Conservation (phyloP, 2,797 vertebrate genomes). For the Rhinichthys osculus region DNA sequence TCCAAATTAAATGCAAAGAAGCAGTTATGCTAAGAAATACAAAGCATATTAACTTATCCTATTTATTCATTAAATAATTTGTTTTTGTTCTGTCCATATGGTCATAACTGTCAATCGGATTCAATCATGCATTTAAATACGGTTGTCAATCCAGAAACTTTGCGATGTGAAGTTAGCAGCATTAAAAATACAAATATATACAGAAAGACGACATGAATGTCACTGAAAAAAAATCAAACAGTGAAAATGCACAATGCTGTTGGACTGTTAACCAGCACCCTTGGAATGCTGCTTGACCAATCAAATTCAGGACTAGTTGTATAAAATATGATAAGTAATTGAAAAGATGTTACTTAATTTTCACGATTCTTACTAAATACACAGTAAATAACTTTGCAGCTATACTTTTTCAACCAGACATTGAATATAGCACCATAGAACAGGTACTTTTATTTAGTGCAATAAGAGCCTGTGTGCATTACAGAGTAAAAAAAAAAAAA, state of each 20-base stretch:
- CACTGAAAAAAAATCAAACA: too few relatives aligned
- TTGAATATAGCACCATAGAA: neutral
- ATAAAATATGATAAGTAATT: neutral
- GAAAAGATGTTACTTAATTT: neutral
- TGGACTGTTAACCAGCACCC: neutral
- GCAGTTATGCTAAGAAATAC: too few relatives aligned
- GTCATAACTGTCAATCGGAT: neutral
- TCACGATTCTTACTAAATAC: neutral
- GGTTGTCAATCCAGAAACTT: neutral
- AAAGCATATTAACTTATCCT: neutral
- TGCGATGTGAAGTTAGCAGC: neutral
- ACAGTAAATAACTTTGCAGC: neutral
- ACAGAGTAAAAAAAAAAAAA: slow-evolving; percentile 63
- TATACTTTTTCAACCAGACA: neutral
- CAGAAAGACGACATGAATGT: neutral
- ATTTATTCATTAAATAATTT: neutral
- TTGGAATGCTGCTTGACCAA: neutral
- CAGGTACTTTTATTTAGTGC: neutral
- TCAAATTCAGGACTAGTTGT: neutral
- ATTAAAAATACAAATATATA: neutral
- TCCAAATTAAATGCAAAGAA: neutral
- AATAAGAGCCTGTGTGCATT: slow-evolving; percentile 68
- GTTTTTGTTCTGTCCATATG: neutral
- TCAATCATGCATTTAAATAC: neutral
- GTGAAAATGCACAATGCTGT: neutral